Percentiles rank a stretch among this genome's conserved stretches.
These are phyloP conservation scores for Himalopsyche anomala DNA, from an alignment of 2,888 invertebrate species.

Conservation along the genomic window DNA sequence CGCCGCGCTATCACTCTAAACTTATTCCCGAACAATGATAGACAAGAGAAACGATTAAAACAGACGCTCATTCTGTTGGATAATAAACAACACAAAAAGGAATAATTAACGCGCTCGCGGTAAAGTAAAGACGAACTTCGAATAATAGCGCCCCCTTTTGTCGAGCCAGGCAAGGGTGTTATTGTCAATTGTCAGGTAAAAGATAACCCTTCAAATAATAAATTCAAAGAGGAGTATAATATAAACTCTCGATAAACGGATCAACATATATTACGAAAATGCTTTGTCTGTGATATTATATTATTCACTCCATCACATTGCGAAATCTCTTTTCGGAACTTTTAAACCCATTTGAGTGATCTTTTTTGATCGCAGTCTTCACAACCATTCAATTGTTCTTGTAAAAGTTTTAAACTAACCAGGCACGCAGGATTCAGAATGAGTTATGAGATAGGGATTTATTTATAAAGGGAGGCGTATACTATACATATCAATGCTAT, in stretches of 20 bases:
- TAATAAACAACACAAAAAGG: constrained; percentile 33
- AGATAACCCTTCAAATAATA: constrained; percentile 7
- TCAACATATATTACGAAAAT: constrained; percentile 12
- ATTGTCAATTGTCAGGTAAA: neutral
- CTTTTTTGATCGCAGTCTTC: neutral
- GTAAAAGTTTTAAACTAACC: constrained; percentile 30
- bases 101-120: constrained; percentile 32
- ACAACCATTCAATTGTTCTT: constrained; percentile 22
- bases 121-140: constrained; percentile 24
- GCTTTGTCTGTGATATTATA: constrained; percentile 25
- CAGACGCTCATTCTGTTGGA: constrained; percentile 6
- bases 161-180: neutral
- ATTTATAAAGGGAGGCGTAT: neutral
- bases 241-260: constrained; percentile 1
- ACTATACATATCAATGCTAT: too few species aligned
- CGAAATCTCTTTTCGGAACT: neutral
- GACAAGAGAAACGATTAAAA: constrained; percentile 44
- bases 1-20: constrained; percentile 14
- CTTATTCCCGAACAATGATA: constrained; percentile 44
- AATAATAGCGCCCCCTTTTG: neutral
- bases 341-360: neutral
- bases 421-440: constrained; percentile 29
- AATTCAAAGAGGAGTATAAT: neutral
- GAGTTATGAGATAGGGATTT: neutral
- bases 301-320: neutral